Percentiles rank a stretch among this genome's conserved stretches.
Evolutionary conservation across 2,113 vertebrate species (phyloP).

Genomic region (Platichthys stellatus): DNA sequence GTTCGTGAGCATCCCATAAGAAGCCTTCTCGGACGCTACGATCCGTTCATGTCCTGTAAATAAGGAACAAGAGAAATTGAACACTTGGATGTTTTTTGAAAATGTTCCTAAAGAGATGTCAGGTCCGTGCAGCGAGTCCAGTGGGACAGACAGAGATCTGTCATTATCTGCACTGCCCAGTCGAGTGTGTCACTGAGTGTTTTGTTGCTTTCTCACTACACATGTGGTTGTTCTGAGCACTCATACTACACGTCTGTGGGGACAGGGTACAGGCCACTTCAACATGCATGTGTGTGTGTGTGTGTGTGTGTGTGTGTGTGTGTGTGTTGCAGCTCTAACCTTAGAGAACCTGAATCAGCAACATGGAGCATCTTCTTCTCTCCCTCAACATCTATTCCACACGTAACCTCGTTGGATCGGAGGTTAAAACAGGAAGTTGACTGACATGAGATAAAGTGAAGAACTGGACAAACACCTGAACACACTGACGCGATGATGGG

Average conservation of each 20-base stretch:
- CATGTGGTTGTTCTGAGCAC: conserved; percentile 31
- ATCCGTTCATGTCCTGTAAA: not conserved
- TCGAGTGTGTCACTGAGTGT: conserved; percentile 64
- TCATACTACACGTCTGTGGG: conserved; percentile 34
- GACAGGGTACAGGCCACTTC: conserved; percentile 17
- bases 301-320: not conserved
- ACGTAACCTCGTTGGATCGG: too few relatives aligned
- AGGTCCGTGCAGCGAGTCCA: not conserved
- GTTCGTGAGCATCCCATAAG: not conserved
- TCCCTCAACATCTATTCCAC: too few relatives aligned
- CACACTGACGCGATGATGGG: too few relatives aligned
- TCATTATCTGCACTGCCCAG: conserved; percentile 36
- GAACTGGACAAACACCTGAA: too few relatives aligned
- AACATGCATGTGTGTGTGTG: not conserved
- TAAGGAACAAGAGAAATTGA: not conserved
- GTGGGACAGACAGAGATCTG: conserved; percentile 32
- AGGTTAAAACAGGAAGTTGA: too few relatives aligned
- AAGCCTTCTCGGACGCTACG: not conserved
- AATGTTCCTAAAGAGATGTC: conserved; percentile 10
- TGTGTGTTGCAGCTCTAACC: not conserved
- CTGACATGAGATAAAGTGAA: too few relatives aligned
- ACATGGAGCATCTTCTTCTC: not conserved
- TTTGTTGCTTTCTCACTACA: conserved; percentile 63
- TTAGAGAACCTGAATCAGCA: not conserved
- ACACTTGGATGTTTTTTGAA: not conserved